These are phyloP conservation scores for Cheilosia vernalis DNA, from an alignment of 2,888 invertebrate species.

Conservation along the genomic window DNA sequence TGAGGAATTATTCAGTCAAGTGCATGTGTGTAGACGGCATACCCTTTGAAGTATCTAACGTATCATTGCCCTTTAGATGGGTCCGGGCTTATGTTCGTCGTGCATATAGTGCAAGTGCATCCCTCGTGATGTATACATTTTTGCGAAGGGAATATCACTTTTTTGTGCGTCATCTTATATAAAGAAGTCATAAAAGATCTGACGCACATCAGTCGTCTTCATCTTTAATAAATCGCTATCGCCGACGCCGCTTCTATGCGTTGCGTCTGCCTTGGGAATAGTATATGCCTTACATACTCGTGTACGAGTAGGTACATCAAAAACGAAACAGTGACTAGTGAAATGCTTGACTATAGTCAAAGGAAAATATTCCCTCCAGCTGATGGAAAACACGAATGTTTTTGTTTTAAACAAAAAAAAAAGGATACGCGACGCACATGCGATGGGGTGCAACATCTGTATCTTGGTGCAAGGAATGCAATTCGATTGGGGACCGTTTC, in stretches of 20 bases:
- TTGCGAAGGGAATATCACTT: slow-evolving; percentile 19
- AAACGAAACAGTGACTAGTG: slow-evolving; percentile 13
- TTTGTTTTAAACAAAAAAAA: background rate
- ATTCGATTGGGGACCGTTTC: background rate
- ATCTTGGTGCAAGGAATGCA: background rate
- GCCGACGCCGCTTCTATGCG: slow-evolving; percentile 4
- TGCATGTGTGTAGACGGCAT: slow-evolving; percentile 42
- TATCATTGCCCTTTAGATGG: slow-evolving; percentile 70
- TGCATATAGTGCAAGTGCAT: slow-evolving; percentile 37
- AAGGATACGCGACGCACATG: background rate
- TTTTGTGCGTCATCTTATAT: slow-evolving; percentile 61
- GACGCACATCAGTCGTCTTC: slow-evolving; percentile 48
- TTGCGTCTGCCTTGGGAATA: slow-evolving; percentile 26
- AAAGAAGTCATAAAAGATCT: slow-evolving; percentile 39
- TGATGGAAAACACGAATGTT: slow-evolving; percentile 42
- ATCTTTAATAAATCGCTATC: slow-evolving; percentile 13
- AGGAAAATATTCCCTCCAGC: slow-evolving; percentile 40
- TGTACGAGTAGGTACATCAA: slow-evolving; percentile 27
- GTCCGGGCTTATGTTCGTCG: slow-evolving; percentile 24
- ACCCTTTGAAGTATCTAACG: slow-evolving; percentile 70
- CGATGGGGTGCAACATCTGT: background rate
- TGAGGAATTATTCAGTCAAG: slow-evolving; percentile 64
- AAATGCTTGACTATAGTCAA: slow-evolving; percentile 49
- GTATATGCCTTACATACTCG: slow-evolving; percentile 1
- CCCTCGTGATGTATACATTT: slow-evolving; percentile 9